Percentiles rank a stretch among this genome's conserved stretches.
Evolutionary conservation across 2,888 invertebrate genomes (phyloP).

Genomic region (Brachylomia viminalis): DNA sequence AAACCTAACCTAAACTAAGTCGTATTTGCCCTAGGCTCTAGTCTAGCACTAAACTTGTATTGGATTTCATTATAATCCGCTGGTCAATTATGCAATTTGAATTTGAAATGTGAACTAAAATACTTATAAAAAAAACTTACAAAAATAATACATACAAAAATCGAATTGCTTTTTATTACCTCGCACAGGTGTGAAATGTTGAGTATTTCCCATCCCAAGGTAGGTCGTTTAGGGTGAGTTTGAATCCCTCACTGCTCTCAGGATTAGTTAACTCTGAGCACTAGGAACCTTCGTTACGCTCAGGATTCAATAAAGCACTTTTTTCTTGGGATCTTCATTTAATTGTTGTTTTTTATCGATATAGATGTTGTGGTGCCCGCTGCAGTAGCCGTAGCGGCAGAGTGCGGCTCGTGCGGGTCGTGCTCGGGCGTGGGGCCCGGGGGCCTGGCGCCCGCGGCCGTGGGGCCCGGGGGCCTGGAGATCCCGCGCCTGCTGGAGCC

Average conservation of each 20-base stretch:
- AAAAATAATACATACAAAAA: neutral
- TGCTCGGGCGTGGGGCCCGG: neutral
- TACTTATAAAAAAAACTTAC: neutral
- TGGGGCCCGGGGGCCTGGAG: slow-evolving; percentile 14
- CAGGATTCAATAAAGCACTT: neutral
- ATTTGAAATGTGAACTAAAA: neutral
- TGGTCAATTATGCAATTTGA: neutral
- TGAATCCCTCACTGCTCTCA: too few relatives aligned
- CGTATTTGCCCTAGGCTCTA: neutral
- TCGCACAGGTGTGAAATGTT: too few relatives aligned
- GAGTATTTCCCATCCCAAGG: too few relatives aligned
- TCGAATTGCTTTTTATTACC: neutral
- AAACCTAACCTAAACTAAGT: neutral
- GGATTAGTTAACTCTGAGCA: neutral
- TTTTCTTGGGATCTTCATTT: neutral
- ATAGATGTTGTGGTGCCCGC: slow-evolving; percentile 38
- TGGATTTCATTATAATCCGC: neutral
- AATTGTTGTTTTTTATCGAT: neutral
- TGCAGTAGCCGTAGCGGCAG: slow-evolving; percentile 4
- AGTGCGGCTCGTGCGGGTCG: slow-evolving; percentile 13
- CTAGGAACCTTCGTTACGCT: neutral
- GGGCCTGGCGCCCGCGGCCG: neutral
- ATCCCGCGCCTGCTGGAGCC: slow-evolving; percentile 89
- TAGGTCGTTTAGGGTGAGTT: too few relatives aligned
- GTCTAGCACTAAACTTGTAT: neutral